Base-by-base conservation (phyloP, 2,797 vertebrate genomes). In the Sebastes taczanowskii region DNA sequence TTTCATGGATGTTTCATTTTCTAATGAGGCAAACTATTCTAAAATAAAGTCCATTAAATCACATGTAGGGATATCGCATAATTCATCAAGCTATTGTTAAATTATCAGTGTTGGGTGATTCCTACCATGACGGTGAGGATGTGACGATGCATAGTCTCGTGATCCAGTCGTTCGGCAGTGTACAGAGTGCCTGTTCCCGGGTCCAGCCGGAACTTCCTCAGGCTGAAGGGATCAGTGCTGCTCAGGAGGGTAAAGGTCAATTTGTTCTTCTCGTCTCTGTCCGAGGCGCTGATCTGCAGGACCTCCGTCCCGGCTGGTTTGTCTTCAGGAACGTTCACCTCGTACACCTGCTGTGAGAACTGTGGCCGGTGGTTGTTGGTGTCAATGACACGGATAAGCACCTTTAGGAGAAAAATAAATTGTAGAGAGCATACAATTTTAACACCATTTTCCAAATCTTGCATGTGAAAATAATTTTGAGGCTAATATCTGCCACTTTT, bases 211-310 rank as follows among this genome's bases (percentile, higher is more conserved):
- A 99, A 99, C 91, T 98, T 99, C 94, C 96, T 97, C 75, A 99
- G 96, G 87, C 98, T 99, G 90, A 96, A 85, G 0, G 97, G 97
- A 91, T 99, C 98, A 0, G 95, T 96, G 83, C 99, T 99, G 90
- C 98, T 97, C 86, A 98, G 97, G 34, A 99, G 95, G 0, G 97
- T 98, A 73, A 96, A 99, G 85, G 98, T 99, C 67, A 99, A 84
- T 80, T 99, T 99, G 95, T 99, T 99, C 93, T 99, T 99, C 93
- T 99, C 98, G 29, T 99, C 99, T 84, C 95, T 95, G 91, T 99
- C 99, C 4, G 92, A 85, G 2, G 99, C 98, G 58, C 93, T 96
- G 92, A 99, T 95, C 76, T 96, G 97, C 76, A 99, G 89, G 78
- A 99, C 97, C 95, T 99, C 97, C 0, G 96, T 97, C 11, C 98